Conservation (phyloP, 2,113 vertebrate genomes). For the Pteruthius melanotis region DNA sequence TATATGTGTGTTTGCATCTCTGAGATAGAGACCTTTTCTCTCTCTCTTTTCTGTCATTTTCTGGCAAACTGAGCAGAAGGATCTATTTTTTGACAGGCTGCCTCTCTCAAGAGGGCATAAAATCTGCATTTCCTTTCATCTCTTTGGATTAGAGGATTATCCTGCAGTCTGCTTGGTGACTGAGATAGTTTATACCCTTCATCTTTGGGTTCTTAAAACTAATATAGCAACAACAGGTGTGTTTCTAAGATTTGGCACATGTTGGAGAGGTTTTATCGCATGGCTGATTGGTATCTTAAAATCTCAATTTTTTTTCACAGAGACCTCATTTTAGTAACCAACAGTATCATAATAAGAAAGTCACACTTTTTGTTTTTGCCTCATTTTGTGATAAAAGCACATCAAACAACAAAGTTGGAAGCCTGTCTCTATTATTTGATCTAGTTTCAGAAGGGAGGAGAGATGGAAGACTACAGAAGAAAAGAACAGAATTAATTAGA, state of each 20-base stretch:
- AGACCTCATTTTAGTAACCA: neutral
- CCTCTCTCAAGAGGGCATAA: conserved; percentile 49
- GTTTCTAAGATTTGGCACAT: conserved; percentile 15
- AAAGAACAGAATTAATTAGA: conserved; percentile 32
- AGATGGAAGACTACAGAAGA: neutral
- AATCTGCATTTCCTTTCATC: conserved; percentile 66
- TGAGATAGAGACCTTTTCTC: neutral
- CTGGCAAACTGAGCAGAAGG: conserved; percentile 20
- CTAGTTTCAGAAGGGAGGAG: conserved; percentile 4
- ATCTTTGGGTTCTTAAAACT: conserved; percentile 15
- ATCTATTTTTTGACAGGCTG: conserved; percentile 54
- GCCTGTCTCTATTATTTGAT: conserved; percentile 36
- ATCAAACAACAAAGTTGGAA: conserved; percentile 49
- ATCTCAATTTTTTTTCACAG: neutral
- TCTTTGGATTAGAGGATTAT: conserved; percentile 59
- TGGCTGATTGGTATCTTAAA: neutral
- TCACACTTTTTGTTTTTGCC: neutral
- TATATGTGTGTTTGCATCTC: neutral
- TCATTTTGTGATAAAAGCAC: conserved; percentile 42
- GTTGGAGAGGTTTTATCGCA: neutral
- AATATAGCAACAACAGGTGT: conserved; percentile 50
- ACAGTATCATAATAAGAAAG: conserved; percentile 17
- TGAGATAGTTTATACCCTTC: conserved; percentile 32
- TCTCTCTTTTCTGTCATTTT: neutral
- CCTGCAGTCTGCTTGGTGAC: conserved; percentile 9